A percentile compares a stretch with the other conserved stretches of the same genome.
These are phyloP conservation scores for Psittacula derbiana DNA, from an alignment of 2,797 vertebrate species.

Conservation along the genomic window DNA sequence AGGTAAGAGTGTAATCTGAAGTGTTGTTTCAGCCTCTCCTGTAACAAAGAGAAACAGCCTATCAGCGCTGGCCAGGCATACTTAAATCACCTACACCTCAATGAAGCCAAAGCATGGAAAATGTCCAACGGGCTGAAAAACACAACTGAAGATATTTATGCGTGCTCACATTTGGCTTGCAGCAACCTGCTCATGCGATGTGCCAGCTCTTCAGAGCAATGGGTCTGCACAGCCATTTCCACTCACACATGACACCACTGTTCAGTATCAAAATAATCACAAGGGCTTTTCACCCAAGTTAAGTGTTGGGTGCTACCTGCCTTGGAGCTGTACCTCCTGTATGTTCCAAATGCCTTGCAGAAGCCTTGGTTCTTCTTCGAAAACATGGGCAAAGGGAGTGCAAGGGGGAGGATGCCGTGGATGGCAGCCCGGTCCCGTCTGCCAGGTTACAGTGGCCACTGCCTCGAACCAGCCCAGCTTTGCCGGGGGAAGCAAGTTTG, in stretches of 20 bases:
- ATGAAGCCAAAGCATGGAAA: not conserved
- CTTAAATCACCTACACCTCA: not conserved
- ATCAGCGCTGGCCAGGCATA: not conserved
- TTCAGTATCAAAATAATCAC: not conserved
- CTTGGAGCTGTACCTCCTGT: not conserved
- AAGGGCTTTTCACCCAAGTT: not conserved
- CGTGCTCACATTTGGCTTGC: not conserved
- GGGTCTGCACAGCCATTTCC: not conserved
- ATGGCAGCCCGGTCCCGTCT: not conserved
- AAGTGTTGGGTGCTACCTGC: not conserved
- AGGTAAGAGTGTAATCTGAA: not conserved
- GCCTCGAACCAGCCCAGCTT: not conserved
- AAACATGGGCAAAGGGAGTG: not conserved
- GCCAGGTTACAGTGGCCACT: fast-evolving
- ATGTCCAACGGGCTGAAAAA: not conserved
- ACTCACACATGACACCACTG: fast-evolving
- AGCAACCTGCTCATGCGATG: not conserved
- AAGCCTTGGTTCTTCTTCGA: not conserved
- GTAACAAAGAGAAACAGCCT: slow-evolving; percentile 21
- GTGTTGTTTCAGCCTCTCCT: slow-evolving; percentile 10
- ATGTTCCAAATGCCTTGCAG: not conserved
- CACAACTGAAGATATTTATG: not conserved
- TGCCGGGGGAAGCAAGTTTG: not conserved
- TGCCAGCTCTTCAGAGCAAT: not conserved
- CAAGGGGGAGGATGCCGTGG: fast-evolving